Evolutionary conservation across 2,797 vertebrate species (phyloP).

Genomic region (Argentina silus): DNA sequence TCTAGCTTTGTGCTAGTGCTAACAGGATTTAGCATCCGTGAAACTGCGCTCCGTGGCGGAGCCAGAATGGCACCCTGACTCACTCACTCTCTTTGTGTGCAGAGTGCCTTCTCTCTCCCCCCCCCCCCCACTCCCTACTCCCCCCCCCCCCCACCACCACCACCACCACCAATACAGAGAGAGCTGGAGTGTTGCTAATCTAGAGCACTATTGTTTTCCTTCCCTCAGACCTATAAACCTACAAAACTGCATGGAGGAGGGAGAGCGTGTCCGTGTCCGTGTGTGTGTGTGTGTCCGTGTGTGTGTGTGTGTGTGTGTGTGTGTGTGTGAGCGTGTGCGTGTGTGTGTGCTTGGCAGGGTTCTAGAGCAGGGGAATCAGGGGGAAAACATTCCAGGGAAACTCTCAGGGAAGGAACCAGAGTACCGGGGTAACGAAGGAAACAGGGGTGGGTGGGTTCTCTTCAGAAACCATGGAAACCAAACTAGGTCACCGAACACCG

Average conservation of each 20-base stretch:
- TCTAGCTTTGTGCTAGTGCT: conserved; percentile 62
- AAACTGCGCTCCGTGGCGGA: conserved; percentile 63
- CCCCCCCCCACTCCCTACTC: neutral
- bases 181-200: conserved; percentile 45
- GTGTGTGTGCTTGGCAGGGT: conserved; percentile 37
- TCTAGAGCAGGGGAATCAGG: conserved; percentile 47
- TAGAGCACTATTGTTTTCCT: conserved; percentile 44
- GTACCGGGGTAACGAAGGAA: conserved; percentile 37
- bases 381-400: conserved; percentile 49
- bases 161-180: conserved; percentile 1
- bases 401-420: conserved; percentile 27
- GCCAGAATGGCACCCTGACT: conserved; percentile 65
- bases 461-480: conserved; percentile 82
- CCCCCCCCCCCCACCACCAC: too few relatives aligned
- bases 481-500: conserved; percentile 78
- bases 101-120: conserved; percentile 17
- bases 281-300: neutral
- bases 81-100: conserved; percentile 47
- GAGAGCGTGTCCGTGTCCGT: too few relatives aligned
- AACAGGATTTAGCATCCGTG: conserved; percentile 76
- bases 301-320: conserved; percentile 19
- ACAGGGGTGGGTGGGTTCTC: conserved; percentile 40
- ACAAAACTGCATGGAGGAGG: conserved; percentile 17
- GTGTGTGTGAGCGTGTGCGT: conserved; percentile 12
- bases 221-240: conserved; percentile 42